Evolutionary conservation across 2,113 vertebrate genomes (phyloP), one percentile per base, ranked within the genome.

Genomic region (Salvelinus namaycush): DNA sequence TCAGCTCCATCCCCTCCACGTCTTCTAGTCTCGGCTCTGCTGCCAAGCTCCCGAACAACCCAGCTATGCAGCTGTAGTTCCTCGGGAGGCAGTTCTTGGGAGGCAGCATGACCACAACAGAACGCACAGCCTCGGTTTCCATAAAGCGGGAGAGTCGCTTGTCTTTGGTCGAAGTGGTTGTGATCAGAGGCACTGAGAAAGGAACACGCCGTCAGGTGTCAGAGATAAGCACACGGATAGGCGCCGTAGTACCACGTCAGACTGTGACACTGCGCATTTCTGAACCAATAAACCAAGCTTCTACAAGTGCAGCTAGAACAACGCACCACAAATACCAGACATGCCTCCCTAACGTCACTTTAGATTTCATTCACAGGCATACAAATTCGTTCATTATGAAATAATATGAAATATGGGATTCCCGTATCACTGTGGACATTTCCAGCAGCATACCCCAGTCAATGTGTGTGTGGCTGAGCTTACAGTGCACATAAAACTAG

Each of bases 51-150:
- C 96, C 95, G 82, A 97, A 97, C 73, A 98, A 93, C 3, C 94
- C 95, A 0, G 97, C 96, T 54, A 96, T 96, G 89, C 96, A 98
- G 94, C 97, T 98, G 93, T 98, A 96, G 93, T 98, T 97, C 83
- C 96, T 94, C 29, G 97, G 96, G 48, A 98, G 94, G 90, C 96
- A 97, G 70, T 90, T 95, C 79, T 96, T 95, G 0, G 95, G 95
- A 48, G 95, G 95, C 77, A 95, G 92, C 92, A 95, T 90, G 87
- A 88, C 85, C 70, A 84, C 89, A 71, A 80, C 79, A 29, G 87
- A 78, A n/a, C 82, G 90, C 76, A 79, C 83, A 1, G 89, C 76
- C 26, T 92, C 90, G 20, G 91, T 87, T 91, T 95, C 94, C 94
- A 95, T 95, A 85, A 70, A 89, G 74, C 76, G 74, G 76, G 51